Evolutionary conservation across 2,113 vertebrate genomes (phyloP).

Genomic region (Ivindomyrus marchei): DNA sequence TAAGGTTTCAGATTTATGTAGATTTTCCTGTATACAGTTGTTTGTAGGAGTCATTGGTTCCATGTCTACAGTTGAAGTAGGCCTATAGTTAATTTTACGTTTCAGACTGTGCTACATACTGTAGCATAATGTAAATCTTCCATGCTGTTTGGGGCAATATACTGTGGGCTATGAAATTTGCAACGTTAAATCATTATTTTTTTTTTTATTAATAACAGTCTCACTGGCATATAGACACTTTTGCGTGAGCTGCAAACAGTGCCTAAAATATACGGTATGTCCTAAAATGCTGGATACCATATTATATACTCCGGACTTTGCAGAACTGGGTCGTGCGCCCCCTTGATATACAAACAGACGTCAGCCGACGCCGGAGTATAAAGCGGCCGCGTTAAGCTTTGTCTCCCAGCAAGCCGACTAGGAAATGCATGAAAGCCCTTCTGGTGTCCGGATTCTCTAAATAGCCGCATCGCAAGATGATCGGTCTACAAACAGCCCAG

Average conservation of each 20-base stretch:
- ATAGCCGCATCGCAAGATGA: neutral
- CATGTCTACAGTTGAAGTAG: neutral
- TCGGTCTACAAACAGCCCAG: neutral
- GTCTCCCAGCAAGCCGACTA: neutral
- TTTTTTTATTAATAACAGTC: neutral
- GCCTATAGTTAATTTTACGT: neutral
- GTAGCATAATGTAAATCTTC: neutral
- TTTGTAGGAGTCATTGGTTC: neutral
- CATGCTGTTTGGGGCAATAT: neutral
- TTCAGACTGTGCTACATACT: neutral
- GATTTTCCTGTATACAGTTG: neutral
- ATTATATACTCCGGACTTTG: neutral
- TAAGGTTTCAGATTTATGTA: neutral
- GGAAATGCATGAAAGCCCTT: neutral
- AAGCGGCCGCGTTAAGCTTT: neutral
- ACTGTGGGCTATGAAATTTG: neutral
- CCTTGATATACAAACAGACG: neutral
- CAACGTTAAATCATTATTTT: neutral
- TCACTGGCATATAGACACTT: neutral
- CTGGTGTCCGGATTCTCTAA: neutral
- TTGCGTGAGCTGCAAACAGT: neutral
- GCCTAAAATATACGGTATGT: neutral
- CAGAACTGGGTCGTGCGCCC: neutral
- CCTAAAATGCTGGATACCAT: neutral
- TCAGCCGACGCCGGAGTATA: neutral